Evolutionary conservation across 2,113 vertebrate genomes (phyloP), one percentile per base, ranked within the genome.

Genomic region (Phalacrocorax carbo): DNA sequence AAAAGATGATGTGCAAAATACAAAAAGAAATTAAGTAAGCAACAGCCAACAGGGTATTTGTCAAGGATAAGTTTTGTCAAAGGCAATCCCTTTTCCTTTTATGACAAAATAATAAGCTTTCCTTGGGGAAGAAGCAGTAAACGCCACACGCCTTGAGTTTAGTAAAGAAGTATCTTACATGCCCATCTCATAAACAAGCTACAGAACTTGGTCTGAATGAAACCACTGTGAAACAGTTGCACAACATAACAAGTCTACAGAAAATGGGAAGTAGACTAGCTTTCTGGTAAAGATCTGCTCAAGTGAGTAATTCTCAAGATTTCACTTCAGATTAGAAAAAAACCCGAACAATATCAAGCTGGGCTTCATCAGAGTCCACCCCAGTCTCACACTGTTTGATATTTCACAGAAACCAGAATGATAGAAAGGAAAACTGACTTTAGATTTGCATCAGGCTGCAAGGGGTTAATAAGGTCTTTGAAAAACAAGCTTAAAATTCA

Each of bases 311-410:
- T n/a, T 82, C 8, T 29, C 25, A 75, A 34, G 13, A n/a, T 34
- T 87, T 68, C 42, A 34, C 10, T 90, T 64, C 52, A 29, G 72
- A 61, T 89, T 66, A 44, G 25, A 76, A 51, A 61, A 36, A 68
- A 89, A 38, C 38, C 10, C 38, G 11, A 38, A 42, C 5, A 25
- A 12, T 21, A 65, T 52, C 11, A 79, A 61, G 44, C 7, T 69
- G 57, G 13, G 10, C 7, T 76, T 95, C 14, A 22, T 42, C 13
- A 1, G 17, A 15, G 44, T 72, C 44, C 14, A 40, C 12, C 16
- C 2, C n/a, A 26, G 4, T 46, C 32, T 89, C 1, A 0, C 5
- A 20, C 8, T 0, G 0, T 52, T 64, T 42, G 19, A 8, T 88
- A 54, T 36, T 86, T 86, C 64, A 69, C 27, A 58, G 27, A 84